Evolutionary conservation across 2,888 invertebrate genomes (phyloP).

Genomic region (Aplocera efformata): DNA sequence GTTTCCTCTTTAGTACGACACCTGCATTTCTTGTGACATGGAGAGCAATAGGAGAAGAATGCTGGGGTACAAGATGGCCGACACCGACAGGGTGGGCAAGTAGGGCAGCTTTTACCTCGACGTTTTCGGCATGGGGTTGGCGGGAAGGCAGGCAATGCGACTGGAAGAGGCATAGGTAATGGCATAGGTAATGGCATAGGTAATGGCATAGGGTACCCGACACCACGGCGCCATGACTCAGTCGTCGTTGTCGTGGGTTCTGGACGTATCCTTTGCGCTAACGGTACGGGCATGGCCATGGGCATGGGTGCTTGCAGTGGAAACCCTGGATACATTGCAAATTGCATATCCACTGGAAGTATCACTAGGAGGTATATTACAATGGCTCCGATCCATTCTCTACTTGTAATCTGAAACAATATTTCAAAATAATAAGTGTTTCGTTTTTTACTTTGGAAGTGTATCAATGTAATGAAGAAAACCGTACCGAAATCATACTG

Average conservation of each 20-base stretch:
- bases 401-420: conserved; percentile 29
- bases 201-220: conserved; percentile 6
- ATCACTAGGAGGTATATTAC: conserved; percentile 16
- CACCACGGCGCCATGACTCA: not conserved
- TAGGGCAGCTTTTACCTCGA: conserved; percentile 44
- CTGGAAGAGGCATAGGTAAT: conserved; percentile 38
- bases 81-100: conserved; percentile 64
- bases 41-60: conserved; percentile 62
- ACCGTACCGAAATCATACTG: conserved; percentile 29
- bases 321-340: conserved; percentile 26
- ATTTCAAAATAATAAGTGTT: too few species aligned
- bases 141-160: conserved; percentile 42
- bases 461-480: too few species aligned
- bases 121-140: conserved; percentile 22
- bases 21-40: conserved; percentile 59
- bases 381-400: conserved; percentile 29
- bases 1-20: conserved; percentile 42
- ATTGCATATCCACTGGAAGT: conserved; percentile 30
- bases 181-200: conserved; percentile 11
- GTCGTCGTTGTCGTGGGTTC: too few species aligned
- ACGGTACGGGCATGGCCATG: too few species aligned
- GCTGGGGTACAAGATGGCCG: conserved; percentile 59
- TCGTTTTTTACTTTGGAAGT: too few species aligned
- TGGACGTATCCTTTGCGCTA: too few species aligned
- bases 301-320: not conserved